Conservation (phyloP, 2,888 invertebrate genomes). For the Eutolmus rufibarbis region DNA sequence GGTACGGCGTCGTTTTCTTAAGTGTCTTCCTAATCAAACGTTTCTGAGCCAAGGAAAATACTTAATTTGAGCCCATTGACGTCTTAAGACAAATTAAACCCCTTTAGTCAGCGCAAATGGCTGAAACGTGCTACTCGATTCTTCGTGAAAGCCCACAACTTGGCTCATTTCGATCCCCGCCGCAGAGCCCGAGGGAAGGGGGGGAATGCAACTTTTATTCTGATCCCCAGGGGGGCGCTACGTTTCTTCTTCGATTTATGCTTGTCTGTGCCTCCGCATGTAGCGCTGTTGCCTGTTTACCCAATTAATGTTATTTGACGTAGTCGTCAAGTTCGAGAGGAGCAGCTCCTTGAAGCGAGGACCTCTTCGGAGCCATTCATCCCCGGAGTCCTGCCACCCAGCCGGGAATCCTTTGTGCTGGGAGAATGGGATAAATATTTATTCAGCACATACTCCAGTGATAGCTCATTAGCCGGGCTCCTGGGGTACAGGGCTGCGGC, state of each 20-base stretch:
- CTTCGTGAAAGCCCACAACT: not conserved
- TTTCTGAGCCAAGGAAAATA: not conserved
- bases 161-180: not conserved
- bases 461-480: constrained; percentile 23
- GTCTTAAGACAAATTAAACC: constrained; percentile 15
- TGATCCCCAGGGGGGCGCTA: not conserved
- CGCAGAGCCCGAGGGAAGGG: not conserved
- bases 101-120: not conserved
- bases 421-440: constrained; percentile 7
- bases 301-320: constrained; percentile 29
- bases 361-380: not conserved
- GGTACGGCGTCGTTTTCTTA: not conserved
- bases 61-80: constrained; percentile 7
- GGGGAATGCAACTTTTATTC: constrained; percentile 16
- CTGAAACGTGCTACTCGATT: not conserved
- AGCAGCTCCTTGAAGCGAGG: not conserved
- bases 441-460: constrained; percentile 24
- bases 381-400: not conserved
- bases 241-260: constrained; percentile 1
- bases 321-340: constrained; percentile 12
- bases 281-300: not conserved
- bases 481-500: not conserved
- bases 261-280: not conserved
- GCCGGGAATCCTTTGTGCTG: not conserved
- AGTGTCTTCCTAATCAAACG: not conserved